Conservation (phyloP, 1,140 invertebrate species). For the Delia radicum region DNA sequence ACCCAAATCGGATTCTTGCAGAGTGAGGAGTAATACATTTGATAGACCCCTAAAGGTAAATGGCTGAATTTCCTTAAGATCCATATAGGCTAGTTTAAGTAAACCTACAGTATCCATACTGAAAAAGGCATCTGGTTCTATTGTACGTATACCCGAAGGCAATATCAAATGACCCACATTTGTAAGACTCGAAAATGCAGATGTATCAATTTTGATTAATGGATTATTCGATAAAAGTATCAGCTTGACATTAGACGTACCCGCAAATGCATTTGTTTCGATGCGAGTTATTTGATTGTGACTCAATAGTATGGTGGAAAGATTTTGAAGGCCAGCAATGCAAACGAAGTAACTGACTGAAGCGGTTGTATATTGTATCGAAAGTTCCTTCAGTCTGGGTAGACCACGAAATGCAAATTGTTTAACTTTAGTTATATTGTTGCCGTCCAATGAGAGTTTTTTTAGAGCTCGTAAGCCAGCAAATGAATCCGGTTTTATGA, state of each 20-base stretch:
- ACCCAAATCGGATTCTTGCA: slow-evolving; percentile 79
- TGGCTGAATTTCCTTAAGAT: slow-evolving; percentile 66
- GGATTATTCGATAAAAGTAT: slow-evolving; percentile 78
- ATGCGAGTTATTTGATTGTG: slow-evolving; percentile 78
- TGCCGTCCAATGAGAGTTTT: slow-evolving; percentile 75
- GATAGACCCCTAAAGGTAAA: slow-evolving; percentile 75
- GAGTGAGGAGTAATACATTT: slow-evolving; percentile 69
- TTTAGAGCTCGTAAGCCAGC: slow-evolving; percentile 68
- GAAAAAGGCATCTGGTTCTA: slow-evolving; percentile 77
- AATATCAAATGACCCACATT: slow-evolving; percentile 75
- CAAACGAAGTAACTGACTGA: slow-evolving; percentile 71
- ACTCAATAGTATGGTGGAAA: slow-evolving; percentile 71
- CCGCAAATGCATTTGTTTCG: slow-evolving; percentile 78
- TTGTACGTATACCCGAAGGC: slow-evolving; percentile 71
- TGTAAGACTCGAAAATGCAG: slow-evolving; percentile 77
- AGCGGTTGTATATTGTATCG: slow-evolving; percentile 80
- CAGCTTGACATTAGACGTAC: slow-evolving; percentile 75
- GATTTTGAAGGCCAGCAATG: slow-evolving; percentile 78
- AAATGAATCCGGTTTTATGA: slow-evolving; percentile 78
- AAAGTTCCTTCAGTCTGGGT: slow-evolving; percentile 71
- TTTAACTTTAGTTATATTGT: slow-evolving; percentile 76
- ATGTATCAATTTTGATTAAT: slow-evolving; percentile 68
- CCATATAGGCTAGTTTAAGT: slow-evolving; percentile 79
- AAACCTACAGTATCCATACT: slow-evolving; percentile 76
- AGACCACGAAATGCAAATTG: slow-evolving; percentile 81